phyloP scores from a whole-genome alignment of 2,888 invertebrate genomes.

The Eledona agricola region DNA sequence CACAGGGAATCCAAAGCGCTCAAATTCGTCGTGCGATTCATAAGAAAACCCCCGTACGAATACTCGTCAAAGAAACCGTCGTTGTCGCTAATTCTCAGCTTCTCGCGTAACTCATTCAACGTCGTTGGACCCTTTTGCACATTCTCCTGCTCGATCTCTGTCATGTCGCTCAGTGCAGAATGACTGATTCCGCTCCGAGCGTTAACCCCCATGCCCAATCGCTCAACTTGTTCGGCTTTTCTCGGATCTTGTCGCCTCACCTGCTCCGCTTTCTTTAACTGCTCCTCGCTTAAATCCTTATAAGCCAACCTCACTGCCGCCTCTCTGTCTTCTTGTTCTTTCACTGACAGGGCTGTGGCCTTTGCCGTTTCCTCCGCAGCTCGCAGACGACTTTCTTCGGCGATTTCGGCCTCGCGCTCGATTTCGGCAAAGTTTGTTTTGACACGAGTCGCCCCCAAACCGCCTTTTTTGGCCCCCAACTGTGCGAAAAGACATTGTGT shows the following conservation, averaged over 20 bases:
- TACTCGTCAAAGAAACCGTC: slow-evolving; percentile 67
- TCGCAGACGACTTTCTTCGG: slow-evolving; percentile 72
- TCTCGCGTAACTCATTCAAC: slow-evolving; percentile 60
- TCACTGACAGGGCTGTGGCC: slow-evolving; percentile 61
- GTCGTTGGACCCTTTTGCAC: slow-evolving; percentile 62
- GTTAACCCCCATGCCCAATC: slow-evolving; percentile 91
- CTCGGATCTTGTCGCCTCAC: slow-evolving; percentile 77
- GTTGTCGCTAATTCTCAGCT: slow-evolving; percentile 57
- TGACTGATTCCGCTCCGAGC: slow-evolving; percentile 75
- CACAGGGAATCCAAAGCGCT: slow-evolving; percentile 50
- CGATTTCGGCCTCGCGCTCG: slow-evolving; percentile 87
- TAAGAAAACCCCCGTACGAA: slow-evolving; percentile 67
- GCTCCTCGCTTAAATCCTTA: slow-evolving; percentile 73
- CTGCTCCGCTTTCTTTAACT: slow-evolving; percentile 77
- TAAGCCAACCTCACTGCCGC: slow-evolving; percentile 79
- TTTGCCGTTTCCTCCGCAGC: slow-evolving; percentile 62
- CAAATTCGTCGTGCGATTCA: slow-evolving; percentile 67
- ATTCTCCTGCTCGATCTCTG: slow-evolving; percentile 86
- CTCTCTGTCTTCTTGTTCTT: slow-evolving; percentile 75
- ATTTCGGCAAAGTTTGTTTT: slow-evolving; percentile 95
- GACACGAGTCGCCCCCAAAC: slow-evolving; percentile 94
- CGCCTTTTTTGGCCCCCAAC: slow-evolving; percentile 88
- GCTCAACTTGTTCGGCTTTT: slow-evolving; percentile 88
- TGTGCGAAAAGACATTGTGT: no score
- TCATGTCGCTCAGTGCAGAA: slow-evolving; percentile 91